These are phyloP conservation scores for Montipora foliosa DNA, from an alignment of 64 coral and sea anemone genomes.

Conservation along the genomic window DNA sequence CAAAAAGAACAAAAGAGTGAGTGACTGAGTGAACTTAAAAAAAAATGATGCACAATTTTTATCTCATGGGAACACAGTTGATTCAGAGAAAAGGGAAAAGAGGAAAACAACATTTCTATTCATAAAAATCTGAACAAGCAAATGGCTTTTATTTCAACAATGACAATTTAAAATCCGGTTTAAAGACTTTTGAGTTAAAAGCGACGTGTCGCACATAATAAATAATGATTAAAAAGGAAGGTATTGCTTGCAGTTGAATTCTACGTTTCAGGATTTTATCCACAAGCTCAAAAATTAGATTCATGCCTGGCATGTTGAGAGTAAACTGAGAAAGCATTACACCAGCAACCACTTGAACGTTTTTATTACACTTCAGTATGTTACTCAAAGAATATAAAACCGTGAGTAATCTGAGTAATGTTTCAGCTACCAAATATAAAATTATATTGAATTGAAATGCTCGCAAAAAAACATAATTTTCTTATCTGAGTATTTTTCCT, in stretches of 20 bases:
- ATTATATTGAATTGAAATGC: not conserved
- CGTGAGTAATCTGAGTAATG: not conserved
- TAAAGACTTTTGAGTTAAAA: not conserved
- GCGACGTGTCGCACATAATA: not conserved
- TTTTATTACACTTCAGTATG: too few species aligned
- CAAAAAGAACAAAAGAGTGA: constrained; percentile 88
- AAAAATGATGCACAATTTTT: not conserved
- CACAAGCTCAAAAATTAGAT: not conserved
- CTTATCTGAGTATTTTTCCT: not conserved
- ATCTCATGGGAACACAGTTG: not conserved
- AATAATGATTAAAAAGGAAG: not conserved
- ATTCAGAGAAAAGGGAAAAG: not conserved
- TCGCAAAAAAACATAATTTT: not conserved
- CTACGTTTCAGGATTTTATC: not conserved
- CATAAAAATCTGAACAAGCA: not conserved
- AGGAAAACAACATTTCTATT: not conserved
- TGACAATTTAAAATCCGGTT: not conserved
- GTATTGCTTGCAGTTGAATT: not conserved
- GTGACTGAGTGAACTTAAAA: not conserved
- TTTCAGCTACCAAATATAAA: not conserved
- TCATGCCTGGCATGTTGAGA: not conserved
- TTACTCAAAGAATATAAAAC: too few species aligned
- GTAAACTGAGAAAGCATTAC: too few species aligned
- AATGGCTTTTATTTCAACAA: not conserved
- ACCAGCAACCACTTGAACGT: too few species aligned